Evolutionary conservation across 1,140 invertebrate species (phyloP), one percentile per base, ranked within the genome.

Genomic region (Phthorimaea operculella): DNA sequence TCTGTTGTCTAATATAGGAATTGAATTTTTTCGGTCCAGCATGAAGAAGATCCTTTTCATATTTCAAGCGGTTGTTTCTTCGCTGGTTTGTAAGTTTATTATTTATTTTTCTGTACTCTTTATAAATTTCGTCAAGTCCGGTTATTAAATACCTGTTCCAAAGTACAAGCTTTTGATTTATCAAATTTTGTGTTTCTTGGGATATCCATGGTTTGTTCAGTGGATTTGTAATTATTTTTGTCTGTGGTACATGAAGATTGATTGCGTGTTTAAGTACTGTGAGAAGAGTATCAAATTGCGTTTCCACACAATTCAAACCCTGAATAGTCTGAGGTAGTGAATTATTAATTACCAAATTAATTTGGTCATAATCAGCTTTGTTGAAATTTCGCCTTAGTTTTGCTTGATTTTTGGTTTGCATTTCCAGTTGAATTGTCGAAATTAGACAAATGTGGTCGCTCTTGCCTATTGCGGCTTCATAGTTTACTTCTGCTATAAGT

Each of bases 41-140:
- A 9, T 47, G 14, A 9, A 47, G 16, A 4, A 47, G 16, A 47
- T 18, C 45, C 8, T 15, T 47, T 16, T 47, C 45, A 47, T 47
- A 47, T 9, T 47, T 47, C 8, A 47, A 14, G 16, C 45, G 45
- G 21, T 28, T 2, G 21, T 11, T 16, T 47, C 45, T 47, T 15
- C 45, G 11, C 1, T 14, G 45, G 16, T 47, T 47, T 47, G 45
- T 28, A 28, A 28, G 21, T 47, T 18, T 47, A 15, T 47, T 47
- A 15, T 47, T 47, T 6, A 47, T 47, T 47, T 47, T 47, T 16
- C 45, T 47, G 45, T 47, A 47, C 1, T 47, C 45, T 16, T 47
- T 18, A 47, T 47, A 47, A 2, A 16, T 18, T 16, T 47, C 2
- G 16, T 47, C 15, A 3, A 47, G 9, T 14, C 45, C 45, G 3